Evolutionary conservation across 1,140 invertebrate genomes (phyloP).

Genomic region (Diploscapter pachys): DNA sequence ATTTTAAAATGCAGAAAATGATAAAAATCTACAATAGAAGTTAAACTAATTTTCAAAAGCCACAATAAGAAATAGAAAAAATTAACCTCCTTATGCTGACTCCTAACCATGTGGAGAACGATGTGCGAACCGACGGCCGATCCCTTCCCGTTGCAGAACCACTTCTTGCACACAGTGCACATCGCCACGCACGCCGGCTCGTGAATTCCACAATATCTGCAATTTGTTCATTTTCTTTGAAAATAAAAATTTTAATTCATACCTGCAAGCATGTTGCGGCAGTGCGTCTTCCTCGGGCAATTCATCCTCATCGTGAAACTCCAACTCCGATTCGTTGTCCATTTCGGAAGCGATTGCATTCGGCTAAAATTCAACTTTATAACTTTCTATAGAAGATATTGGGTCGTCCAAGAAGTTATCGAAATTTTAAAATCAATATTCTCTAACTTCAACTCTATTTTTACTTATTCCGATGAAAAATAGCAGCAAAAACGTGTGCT

Average conservation of each 20-base stretch:
- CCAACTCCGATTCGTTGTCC: slow-evolving; percentile 18
- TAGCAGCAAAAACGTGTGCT: no score
- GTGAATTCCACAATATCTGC: slow-evolving; percentile 87
- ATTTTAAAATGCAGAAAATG: no score
- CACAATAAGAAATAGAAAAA: no score
- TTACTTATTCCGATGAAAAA: no score
- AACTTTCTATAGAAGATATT: no score
- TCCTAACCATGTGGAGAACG: slow-evolving; percentile 93
- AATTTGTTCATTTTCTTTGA: background rate
- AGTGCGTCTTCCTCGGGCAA: slow-evolving; percentile 21
- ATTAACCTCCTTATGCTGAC: slow-evolving; percentile 97
- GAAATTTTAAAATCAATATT: no score
- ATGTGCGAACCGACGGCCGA: slow-evolving; percentile 98
- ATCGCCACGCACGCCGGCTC: slow-evolving; percentile 94
- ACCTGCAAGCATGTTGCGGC: slow-evolving; percentile 57
- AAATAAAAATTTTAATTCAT: background rate
- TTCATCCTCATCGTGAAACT: slow-evolving; percentile 26
- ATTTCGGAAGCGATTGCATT: background rate
- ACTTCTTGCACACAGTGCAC: slow-evolving; percentile 97
- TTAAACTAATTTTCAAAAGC: no score
- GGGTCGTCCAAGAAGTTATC: no score
- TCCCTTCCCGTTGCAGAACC: slow-evolving; percentile 98
- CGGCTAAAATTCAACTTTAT: no score
- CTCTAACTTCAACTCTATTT: no score
- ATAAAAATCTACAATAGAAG: no score